Conservation (phyloP, 2,797 vertebrate species). For the Diglossa cyanea region DNA sequence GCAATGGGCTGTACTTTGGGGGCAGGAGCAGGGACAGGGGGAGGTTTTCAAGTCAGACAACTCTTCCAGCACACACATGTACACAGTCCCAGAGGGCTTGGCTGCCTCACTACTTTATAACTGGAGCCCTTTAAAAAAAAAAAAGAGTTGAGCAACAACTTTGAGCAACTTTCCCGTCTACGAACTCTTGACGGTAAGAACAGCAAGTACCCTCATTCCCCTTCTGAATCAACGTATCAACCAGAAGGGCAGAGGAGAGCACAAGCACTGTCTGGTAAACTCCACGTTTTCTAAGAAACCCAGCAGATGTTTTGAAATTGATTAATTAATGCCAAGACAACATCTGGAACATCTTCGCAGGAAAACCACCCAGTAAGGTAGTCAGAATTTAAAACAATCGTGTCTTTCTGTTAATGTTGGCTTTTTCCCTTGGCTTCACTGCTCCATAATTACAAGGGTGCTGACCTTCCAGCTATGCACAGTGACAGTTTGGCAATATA, state of each 20-base stretch:
- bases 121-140: neutral
- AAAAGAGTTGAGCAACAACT: neutral
- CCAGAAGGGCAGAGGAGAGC: neutral
- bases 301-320: constrained; percentile 35
- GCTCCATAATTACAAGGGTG: neutral
- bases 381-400: constrained; percentile 41
- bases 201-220: neutral
- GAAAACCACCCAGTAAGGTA: constrained; percentile 66
- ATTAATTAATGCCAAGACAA: constrained; percentile 52
- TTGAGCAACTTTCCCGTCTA: neutral
- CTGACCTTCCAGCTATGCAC: constrained; percentile 7
- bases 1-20: neutral
- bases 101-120: neutral
- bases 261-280: neutral
- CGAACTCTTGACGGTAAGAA: neutral
- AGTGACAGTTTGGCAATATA: neutral
- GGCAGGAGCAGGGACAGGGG: neutral
- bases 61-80: neutral
- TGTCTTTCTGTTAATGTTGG: constrained; percentile 36
- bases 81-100: neutral
- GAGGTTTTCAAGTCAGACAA: neutral
- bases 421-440: neutral
- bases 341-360: constrained; percentile 64
- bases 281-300: constrained; percentile 19
- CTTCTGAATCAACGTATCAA: neutral